Conservation (phyloP, 1,140 invertebrate genomes). For the Nephotettix cincticeps region DNA sequence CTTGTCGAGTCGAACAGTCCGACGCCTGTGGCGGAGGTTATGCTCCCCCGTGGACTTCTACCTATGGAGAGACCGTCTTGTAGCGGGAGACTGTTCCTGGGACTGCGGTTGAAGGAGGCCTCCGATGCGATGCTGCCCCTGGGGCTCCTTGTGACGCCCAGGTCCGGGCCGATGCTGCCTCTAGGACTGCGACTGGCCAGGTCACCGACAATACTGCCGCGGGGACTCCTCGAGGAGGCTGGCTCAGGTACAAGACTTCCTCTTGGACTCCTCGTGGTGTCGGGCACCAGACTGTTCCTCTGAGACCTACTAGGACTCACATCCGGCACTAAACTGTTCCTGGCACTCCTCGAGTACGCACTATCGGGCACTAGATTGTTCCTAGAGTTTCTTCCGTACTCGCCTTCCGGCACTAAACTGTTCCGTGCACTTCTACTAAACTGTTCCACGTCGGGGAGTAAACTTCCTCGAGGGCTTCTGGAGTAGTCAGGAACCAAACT, state of each 20-base stretch:
- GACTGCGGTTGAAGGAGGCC: conserved; percentile 45
- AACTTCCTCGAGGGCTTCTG: conserved; percentile 49
- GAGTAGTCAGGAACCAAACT: conserved; percentile 53
- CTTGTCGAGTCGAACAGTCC: conserved; percentile 56
- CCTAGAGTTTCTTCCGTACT: conserved; percentile 61
- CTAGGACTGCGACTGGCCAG: conserved; percentile 36
- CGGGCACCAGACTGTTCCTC: conserved; percentile 60
- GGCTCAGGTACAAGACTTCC: conserved; percentile 51
- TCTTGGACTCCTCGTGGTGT: conserved; percentile 56
- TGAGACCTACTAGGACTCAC: conserved; percentile 53
- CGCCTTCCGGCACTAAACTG: conserved; percentile 55
- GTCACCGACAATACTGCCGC: conserved; percentile 59
- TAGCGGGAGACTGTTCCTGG: conserved; percentile 37
- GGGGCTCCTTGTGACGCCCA: conserved; percentile 45
- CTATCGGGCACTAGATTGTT: conserved; percentile 61
- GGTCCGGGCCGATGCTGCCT: conserved; percentile 38
- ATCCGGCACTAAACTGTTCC: conserved; percentile 53
- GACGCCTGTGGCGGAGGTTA: conserved; percentile 53
- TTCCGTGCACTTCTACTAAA: conserved; percentile 44
- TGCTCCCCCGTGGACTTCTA: conserved; percentile 59
- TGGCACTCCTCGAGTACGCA: conserved; percentile 52
- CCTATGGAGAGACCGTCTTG: conserved; percentile 30
- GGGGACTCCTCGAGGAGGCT: conserved; percentile 54
- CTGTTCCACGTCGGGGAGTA: conserved; percentile 44
- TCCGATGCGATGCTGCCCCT: conserved; percentile 51